Evolutionary conservation across 1,140 invertebrate species (phyloP), one percentile per base, ranked within the genome.

Genomic region (Drosophila parvula): DNA sequence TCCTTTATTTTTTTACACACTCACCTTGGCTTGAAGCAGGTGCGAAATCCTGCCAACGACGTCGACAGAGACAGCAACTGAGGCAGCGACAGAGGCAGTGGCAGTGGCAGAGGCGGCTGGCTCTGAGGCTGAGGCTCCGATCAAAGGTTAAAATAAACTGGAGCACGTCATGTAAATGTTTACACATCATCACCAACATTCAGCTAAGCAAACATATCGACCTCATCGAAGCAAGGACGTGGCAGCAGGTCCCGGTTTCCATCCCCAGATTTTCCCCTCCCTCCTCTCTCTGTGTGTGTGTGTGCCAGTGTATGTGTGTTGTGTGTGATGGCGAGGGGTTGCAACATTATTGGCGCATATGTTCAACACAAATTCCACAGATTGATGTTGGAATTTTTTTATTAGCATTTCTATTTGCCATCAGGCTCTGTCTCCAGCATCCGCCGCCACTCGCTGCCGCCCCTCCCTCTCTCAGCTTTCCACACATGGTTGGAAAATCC

Each of bases 111-210:
- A 27, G 61, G 36, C 47, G 61, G 36, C 47, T 48, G 61, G 16
- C 45, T 28, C 48, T 18, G 58, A 18, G 44, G 32, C 73, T 50
- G 44, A 22, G 64, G 41, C 48, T 53, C 76, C 76, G 84, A 89
- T 89, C 84, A 89, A 89, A 89, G 84, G 84, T 89, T 89, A 89
- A 89, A 89, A 89, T 89, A 89, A 89, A 89, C 84, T 89, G 84
- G 84, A 88, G 81, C 84, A 89, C 84, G 84, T 89, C 84, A 89
- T 89, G 84, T 89, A 89, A 89, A 89, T 89, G 84, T 89, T 89
- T 89, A 89, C 84, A 89, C 84, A 89, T 89, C 84, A 89, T 89
- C 84, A 89, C 84, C 84, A 89, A 89, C 84, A 89, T 89, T 89
- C 84, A 89, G 84, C 84, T 89, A 89, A 89, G 84, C 84, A 89